Conservation (phyloP, 2,797 vertebrate genomes). For the Triplophysa bombifrons region DNA sequence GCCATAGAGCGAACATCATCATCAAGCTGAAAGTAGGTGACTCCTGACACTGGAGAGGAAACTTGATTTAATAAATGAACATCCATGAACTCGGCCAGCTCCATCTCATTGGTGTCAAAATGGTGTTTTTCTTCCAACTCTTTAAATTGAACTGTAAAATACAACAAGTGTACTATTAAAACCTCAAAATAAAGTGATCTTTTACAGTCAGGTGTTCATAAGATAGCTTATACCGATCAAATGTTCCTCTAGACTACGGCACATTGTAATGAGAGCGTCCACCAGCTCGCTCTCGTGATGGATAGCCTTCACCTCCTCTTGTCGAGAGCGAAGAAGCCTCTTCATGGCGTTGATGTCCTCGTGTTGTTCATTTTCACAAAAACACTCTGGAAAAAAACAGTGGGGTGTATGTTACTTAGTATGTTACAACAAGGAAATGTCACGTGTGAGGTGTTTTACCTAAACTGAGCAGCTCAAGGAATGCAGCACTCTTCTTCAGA, state of each 20-base stretch:
- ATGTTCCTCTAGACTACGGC: constrained; percentile 71
- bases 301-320: constrained; percentile 70
- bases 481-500: constrained; percentile 59
- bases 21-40: constrained; percentile 78
- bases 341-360: constrained; percentile 66
- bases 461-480: constrained; percentile 76
- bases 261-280: constrained; percentile 80
- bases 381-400: constrained; percentile 67
- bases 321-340: constrained; percentile 71
- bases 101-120: constrained; percentile 67
- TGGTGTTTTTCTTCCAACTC: constrained; percentile 63
- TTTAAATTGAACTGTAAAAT: constrained; percentile 73
- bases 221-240: constrained; percentile 76
- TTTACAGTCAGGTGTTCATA: background rate
- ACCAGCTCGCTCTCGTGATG: constrained; percentile 73
- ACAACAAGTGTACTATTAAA: constrained; percentile 21
- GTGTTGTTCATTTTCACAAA: constrained; percentile 64
- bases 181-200: background rate
- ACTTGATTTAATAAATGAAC: constrained; percentile 60
- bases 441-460: constrained; percentile 70
- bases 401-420: no score
- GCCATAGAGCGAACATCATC: constrained; percentile 70
- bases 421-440: no score
- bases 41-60: constrained; percentile 49
- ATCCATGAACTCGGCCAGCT: constrained; percentile 69